phyloP scores from a whole-genome alignment of 2,888 invertebrate genomes.

The Molanna angustata region DNA sequence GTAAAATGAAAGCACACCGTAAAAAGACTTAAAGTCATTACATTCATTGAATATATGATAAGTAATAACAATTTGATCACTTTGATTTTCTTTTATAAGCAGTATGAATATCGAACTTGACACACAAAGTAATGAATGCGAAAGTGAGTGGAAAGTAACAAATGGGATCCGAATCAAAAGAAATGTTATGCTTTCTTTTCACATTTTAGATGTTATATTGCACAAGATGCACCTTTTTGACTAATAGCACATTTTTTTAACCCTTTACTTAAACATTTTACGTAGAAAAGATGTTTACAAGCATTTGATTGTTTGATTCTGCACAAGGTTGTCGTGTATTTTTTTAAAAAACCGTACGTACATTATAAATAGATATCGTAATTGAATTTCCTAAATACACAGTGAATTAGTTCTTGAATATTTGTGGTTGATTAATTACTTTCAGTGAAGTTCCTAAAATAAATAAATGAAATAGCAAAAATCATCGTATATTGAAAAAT shows the following conservation, averaged over 20 bases:
- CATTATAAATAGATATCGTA: too few relatives aligned
- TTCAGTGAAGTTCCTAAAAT: too few relatives aligned
- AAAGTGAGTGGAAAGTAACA: not conserved
- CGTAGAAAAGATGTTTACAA: not conserved
- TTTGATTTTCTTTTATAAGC: not conserved
- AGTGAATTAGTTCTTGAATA: too few relatives aligned
- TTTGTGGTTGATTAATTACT: too few relatives aligned
- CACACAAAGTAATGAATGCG: not conserved
- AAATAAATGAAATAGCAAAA: too few relatives aligned
- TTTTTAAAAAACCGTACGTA: too few relatives aligned
- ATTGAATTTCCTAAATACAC: too few relatives aligned
- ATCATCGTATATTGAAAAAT: too few relatives aligned
- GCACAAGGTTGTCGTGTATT: slow-evolving; percentile 6
- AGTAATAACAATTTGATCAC: not conserved
- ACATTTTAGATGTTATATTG: not conserved
- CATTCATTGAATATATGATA: not conserved
- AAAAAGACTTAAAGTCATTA: not conserved
- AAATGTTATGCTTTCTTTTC: too few relatives aligned
- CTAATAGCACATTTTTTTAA: not conserved
- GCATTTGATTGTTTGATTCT: not conserved
- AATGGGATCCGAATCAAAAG: not conserved
- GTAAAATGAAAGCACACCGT: not conserved
- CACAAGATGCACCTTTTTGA: not conserved
- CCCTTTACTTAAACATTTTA: not conserved
- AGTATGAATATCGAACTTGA: not conserved